A percentile compares a stretch with the other conserved stretches of the same genome.
Conservation (phyloP, 1,140 invertebrate species). For the Polypedilum pembai region DNA sequence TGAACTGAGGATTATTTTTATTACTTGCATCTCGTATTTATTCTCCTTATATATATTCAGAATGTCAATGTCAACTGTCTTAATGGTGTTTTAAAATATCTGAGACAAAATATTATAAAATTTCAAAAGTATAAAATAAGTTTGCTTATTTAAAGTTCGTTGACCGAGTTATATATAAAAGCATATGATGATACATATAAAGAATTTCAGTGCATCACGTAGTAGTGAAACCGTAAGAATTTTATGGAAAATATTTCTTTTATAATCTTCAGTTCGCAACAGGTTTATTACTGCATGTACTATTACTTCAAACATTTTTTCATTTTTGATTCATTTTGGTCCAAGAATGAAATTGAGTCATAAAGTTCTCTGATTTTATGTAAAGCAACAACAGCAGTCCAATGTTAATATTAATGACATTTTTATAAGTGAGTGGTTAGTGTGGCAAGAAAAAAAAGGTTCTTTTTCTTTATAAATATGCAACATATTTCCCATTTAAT, state of each 20-base stretch:
- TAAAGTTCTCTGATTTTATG: not conserved
- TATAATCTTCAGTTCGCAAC: not conserved
- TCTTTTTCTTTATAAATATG: not conserved
- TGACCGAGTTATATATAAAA: not conserved
- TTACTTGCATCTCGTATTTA: too few relatives aligned
- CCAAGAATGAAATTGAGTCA: not conserved
- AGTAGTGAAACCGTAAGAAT: not conserved
- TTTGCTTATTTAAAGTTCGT: not conserved
- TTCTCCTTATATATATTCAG: too few relatives aligned
- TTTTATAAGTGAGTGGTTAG: not conserved
- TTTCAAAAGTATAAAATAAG: not conserved
- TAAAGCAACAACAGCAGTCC: not conserved
- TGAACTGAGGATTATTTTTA: too few relatives aligned
- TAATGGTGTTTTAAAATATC: too few relatives aligned
- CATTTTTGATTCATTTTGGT: not conserved
- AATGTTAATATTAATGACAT: constrained; percentile 2
- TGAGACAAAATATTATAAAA: too few relatives aligned
- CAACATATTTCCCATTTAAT: not conserved
- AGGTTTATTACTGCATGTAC: not conserved
- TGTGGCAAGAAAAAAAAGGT: not conserved
- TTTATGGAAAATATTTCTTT: not conserved
- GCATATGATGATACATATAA: too few relatives aligned
- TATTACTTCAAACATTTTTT: too few relatives aligned
- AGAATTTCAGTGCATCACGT: not conserved
- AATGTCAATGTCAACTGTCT: too few relatives aligned